These are phyloP conservation scores for Actinemys pallida DNA, from an alignment of 2,113 vertebrate genomes.

Conservation along the genomic window DNA sequence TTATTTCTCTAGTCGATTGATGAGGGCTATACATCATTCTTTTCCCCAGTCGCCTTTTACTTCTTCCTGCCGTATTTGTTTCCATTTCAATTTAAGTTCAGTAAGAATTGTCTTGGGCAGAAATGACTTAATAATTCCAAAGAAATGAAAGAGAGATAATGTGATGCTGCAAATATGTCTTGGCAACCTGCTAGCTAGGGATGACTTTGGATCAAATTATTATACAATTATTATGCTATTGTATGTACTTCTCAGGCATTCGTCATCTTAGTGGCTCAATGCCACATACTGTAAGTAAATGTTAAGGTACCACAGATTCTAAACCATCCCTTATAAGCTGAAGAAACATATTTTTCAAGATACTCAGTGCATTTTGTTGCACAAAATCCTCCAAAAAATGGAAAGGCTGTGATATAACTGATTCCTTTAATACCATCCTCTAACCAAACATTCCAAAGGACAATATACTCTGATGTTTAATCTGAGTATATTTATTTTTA, in stretches of 20 bases:
- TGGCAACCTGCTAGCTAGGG: constrained; percentile 1
- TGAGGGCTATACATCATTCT: constrained; percentile 24
- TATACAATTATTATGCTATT: constrained; percentile 12
- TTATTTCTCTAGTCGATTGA: background rate
- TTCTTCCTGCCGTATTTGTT: constrained; percentile 57
- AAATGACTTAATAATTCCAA: constrained; percentile 55
- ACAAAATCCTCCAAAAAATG: background rate
- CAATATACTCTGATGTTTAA: background rate
- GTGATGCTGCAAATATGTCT: constrained; percentile 34
- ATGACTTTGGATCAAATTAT: constrained; percentile 43
- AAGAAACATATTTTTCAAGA: constrained; percentile 2
- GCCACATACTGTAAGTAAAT: background rate
- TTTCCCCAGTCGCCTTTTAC: constrained; percentile 40
- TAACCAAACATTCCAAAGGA: constrained; percentile 19
- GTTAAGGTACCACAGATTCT: background rate
- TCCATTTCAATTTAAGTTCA: constrained; percentile 63
- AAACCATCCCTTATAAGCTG: background rate
- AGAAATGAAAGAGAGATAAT: constrained; percentile 37
- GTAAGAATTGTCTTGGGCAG: constrained; percentile 50
- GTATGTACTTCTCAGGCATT: constrained; percentile 27
- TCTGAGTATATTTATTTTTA: constrained; percentile 10
- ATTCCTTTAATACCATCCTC: constrained; percentile 54
- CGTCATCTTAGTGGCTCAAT: background rate
- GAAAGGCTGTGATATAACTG: constrained; percentile 11
- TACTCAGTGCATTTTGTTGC: background rate